phyloP scores from a whole-genome alignment of 2,888 invertebrate genomes.

The Cataglyphis rosenhaueri region DNA sequence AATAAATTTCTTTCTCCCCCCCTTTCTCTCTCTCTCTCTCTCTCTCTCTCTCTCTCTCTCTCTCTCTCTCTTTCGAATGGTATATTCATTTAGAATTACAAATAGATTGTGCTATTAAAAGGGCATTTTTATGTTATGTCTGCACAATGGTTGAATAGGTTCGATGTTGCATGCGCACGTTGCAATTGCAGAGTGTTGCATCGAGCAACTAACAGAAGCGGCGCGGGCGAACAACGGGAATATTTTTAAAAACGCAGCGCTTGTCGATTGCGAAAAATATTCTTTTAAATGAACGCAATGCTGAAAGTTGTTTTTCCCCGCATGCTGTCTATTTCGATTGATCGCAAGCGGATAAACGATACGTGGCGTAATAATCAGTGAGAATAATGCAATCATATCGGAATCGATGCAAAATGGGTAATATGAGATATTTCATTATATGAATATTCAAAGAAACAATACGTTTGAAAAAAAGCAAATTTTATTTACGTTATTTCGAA shows the following conservation, averaged over 20 bases:
- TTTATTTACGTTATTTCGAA: not conserved
- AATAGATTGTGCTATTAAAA: constrained; percentile 54
- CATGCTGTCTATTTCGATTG: constrained; percentile 59
- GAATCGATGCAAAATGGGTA: constrained; percentile 46
- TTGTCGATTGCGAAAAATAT: constrained; percentile 51
- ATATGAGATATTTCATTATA: not conserved
- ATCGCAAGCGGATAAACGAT: constrained; percentile 60
- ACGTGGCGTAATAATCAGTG: constrained; percentile 64
- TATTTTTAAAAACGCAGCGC: constrained; percentile 42
- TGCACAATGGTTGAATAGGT: constrained; percentile 45
- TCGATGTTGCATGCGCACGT: constrained; percentile 20
- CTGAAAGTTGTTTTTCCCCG: constrained; percentile 45
- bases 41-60: too few species aligned
- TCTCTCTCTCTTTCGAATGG: not conserved
- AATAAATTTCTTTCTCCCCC: not conserved
- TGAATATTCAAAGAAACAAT: not conserved
- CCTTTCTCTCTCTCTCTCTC: too few species aligned
- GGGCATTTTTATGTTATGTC: constrained; percentile 39
- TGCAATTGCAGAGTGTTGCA: constrained; percentile 36
- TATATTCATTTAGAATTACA: constrained; percentile 38
- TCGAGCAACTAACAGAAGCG: constrained; percentile 45
- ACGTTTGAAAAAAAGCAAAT: not conserved
- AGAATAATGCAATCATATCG: constrained; percentile 58
- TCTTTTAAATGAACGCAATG: constrained; percentile 50
- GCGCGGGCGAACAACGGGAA: constrained; percentile 44